These are phyloP conservation scores for Lutra lutra DNA, from an alignment of 2,797 vertebrate species.

Conservation along the genomic window DNA sequence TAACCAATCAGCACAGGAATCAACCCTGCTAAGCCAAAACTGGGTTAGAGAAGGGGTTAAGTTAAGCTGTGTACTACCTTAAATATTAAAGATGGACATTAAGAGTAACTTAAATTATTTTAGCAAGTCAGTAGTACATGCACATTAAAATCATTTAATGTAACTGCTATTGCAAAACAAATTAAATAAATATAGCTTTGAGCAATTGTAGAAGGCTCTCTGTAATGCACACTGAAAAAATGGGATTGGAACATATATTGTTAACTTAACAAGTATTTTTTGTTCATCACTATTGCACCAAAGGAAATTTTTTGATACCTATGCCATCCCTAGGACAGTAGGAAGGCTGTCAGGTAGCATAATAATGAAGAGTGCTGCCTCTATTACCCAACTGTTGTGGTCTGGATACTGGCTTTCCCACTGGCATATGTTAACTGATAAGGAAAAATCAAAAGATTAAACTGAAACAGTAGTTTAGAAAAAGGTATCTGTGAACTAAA, in stretches of 20 bases:
- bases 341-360: not conserved
- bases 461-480: not conserved
- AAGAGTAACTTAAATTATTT: slow-evolving; percentile 45
- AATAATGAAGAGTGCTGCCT: not conserved
- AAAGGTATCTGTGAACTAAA: not conserved
- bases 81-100: not conserved
- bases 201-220: not conserved
- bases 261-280: not conserved
- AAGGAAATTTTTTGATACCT: not conserved
- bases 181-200: not conserved
- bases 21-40: not conserved
- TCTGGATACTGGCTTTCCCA: not conserved
- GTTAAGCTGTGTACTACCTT: not conserved
- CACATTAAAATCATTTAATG: not conserved
- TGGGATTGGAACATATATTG: no score
- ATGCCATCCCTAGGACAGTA: not conserved
- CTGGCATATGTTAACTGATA: no score
- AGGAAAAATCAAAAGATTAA: not conserved
- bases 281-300: not conserved
- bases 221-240: not conserved
- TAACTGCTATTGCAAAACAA: slow-evolving; percentile 1
- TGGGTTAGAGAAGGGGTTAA: not conserved
- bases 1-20: not conserved
- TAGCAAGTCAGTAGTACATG: not conserved
- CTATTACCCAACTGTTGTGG: fast-evolving